Evolutionary conservation across 2,113 vertebrate species (phyloP).

Genomic region (Lasiurus borealis): DNA sequence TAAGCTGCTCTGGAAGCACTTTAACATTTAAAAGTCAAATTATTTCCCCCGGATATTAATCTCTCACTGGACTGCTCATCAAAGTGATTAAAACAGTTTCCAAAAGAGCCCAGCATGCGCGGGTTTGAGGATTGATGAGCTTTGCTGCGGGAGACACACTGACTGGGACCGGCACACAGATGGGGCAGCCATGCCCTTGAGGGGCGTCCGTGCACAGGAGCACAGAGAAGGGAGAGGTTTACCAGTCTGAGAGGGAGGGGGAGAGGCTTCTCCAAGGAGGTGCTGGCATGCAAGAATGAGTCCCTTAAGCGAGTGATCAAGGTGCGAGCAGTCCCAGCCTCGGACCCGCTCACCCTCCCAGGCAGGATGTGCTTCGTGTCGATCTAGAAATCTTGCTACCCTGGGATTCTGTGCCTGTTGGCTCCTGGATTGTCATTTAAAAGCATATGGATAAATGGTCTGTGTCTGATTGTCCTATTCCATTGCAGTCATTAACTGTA

Average conservation of each 20-base stretch:
- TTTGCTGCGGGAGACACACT: background rate
- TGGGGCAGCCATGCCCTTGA: background rate
- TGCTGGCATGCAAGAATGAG: background rate
- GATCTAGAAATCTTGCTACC: background rate
- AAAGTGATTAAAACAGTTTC: conserved; percentile 19
- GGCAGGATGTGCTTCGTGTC: background rate
- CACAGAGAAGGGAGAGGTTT: background rate
- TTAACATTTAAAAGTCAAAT: conserved; percentile 60
- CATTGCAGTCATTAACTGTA: conserved; percentile 96
- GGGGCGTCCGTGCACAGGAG: background rate
- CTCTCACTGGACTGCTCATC: conserved; percentile 30
- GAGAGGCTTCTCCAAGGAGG: background rate
- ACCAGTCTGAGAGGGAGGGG: too few species aligned
- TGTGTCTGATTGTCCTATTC: background rate
- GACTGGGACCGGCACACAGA: background rate
- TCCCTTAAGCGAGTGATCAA: background rate
- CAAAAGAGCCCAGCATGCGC: background rate
- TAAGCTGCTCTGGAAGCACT: conserved; percentile 51
- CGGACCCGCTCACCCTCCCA: background rate
- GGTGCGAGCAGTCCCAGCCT: background rate
- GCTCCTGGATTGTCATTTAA: background rate
- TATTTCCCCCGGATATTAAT: background rate
- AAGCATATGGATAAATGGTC: background rate
- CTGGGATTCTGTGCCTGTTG: background rate
- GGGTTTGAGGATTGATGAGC: background rate